Base-by-base conservation (phyloP, 2,888 invertebrate genomes). In the Agonum fuliginosum region DNA sequence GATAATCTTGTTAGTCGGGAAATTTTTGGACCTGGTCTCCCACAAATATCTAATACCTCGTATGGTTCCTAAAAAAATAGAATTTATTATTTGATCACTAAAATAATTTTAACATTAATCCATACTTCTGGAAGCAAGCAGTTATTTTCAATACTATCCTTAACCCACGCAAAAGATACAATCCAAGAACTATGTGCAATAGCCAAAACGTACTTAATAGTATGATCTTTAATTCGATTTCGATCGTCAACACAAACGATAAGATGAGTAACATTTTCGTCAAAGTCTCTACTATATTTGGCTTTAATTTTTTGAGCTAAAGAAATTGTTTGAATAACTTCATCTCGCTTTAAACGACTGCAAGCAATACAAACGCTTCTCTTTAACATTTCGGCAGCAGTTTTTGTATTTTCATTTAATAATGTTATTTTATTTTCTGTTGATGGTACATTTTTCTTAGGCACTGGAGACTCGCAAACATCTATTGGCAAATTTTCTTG, bases 151-250 rank as follows among this genome's bases (percentile, higher is more conserved):
- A 90, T 81, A 82, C 90, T 90, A 78, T 87, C 87, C 37, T 83
- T 81, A 3, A 89, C 86, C 91, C 91, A 91, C n/a, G 87, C 86
- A 81, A 87, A 88, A 2, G 88, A 87, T 8, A 91, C 83, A 30
- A 91, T 89, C 91, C 91, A 91, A 81, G 89, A 88, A 0, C 90
- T 89, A 0, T 89, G 87, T 6, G 91, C 90, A 46, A 91, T 83
- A 0, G 90, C 90, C 58, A 87, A 87, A 84, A 91, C 87, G 81
- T 87, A 91, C 81, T 91, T 91, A 10, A 90, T 85, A 2, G 87
- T 87, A 77, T 86, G 85, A 80, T 86, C 85, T 43, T 81, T 81
- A 2, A 86, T 75, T 48, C 81, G 80, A 74, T 85, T 84, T 3
- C 81, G 80, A 14, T 84, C 82, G 70, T 85, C 82, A 0, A 83